A percentile compares a stretch with the other conserved stretches of the same genome.
phyloP scores from a whole-genome alignment of 1,140 invertebrate species.

The Bombus huntii region DNA sequence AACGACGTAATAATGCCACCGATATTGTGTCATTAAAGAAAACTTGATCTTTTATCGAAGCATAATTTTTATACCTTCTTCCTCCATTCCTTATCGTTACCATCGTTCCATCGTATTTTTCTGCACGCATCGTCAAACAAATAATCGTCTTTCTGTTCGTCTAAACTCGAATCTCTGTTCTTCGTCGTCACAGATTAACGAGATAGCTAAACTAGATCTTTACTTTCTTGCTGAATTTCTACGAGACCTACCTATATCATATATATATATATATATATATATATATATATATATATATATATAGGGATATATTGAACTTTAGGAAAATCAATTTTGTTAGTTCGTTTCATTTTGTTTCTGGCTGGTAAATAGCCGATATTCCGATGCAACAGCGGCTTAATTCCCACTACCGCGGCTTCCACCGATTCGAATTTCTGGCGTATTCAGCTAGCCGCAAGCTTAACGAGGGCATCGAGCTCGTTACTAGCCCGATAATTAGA shows the following conservation, averaged over 20 bases:
- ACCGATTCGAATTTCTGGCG: background rate
- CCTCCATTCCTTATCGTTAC: background rate
- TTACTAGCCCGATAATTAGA: slow-evolving; percentile 43
- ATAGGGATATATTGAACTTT: background rate
- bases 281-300: no score
- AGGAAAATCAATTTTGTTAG: background rate
- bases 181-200: no score
- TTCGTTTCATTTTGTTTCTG: background rate
- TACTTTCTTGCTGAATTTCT: no score
- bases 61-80: background rate
- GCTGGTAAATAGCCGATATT: slow-evolving; percentile 33
- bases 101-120: background rate
- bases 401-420: background rate
- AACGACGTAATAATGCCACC: background rate
- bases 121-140: background rate
- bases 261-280: no score
- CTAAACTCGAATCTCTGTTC: no score
- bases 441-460: slow-evolving; percentile 25
- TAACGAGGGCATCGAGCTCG: slow-evolving; percentile 43
- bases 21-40: background rate
- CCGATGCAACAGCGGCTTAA: slow-evolving; percentile 5
- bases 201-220: no score
- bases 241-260: no score
- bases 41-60: background rate
- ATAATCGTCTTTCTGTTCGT: background rate